These are phyloP conservation scores for Melitaea athalia DNA, from an alignment of 2,888 invertebrate species.

Conservation along the genomic window DNA sequence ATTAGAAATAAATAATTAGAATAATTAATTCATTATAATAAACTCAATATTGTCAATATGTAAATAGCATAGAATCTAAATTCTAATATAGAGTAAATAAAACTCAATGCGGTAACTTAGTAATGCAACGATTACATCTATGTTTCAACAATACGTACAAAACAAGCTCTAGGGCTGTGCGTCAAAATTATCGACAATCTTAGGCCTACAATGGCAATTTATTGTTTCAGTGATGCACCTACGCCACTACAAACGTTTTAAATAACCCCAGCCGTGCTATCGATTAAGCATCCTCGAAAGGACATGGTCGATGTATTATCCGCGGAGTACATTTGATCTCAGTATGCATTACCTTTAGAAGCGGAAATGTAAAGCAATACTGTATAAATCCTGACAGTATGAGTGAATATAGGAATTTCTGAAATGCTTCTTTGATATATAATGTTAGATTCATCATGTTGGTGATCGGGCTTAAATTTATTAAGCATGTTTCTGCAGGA, in stretches of 20 bases:
- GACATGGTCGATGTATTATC: slow-evolving; percentile 43
- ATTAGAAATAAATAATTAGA: not conserved
- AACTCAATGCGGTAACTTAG: slow-evolving; percentile 4
- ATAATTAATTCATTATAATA: not conserved
- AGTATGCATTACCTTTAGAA: slow-evolving; percentile 37
- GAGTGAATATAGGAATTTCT: slow-evolving; percentile 32
- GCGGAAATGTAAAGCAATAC: slow-evolving; percentile 37
- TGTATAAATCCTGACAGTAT: slow-evolving; percentile 31
- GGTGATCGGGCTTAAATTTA: not conserved
- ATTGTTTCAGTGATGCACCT: slow-evolving; percentile 64
- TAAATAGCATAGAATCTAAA: not conserved
- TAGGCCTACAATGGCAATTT: slow-evolving; percentile 58
- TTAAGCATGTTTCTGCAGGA: not conserved
- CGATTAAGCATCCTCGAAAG: slow-evolving; percentile 54
- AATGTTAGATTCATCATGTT: slow-evolving; percentile 20
- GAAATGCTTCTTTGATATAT: slow-evolving; percentile 32
- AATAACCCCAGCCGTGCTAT: slow-evolving; percentile 62
- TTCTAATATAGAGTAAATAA: not conserved
- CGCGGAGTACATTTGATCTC: slow-evolving; percentile 36
- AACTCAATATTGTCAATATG: not conserved
- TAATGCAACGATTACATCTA: slow-evolving; percentile 22
- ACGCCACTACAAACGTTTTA: slow-evolving; percentile 57
- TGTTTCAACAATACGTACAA: slow-evolving; percentile 27
- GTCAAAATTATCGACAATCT: slow-evolving; percentile 65
- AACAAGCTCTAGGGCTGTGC: slow-evolving; percentile 47